Evolutionary conservation across 2,888 invertebrate genomes (phyloP), one percentile per base, ranked within the genome.

Genomic region (Nymphalis polychloros): DNA sequence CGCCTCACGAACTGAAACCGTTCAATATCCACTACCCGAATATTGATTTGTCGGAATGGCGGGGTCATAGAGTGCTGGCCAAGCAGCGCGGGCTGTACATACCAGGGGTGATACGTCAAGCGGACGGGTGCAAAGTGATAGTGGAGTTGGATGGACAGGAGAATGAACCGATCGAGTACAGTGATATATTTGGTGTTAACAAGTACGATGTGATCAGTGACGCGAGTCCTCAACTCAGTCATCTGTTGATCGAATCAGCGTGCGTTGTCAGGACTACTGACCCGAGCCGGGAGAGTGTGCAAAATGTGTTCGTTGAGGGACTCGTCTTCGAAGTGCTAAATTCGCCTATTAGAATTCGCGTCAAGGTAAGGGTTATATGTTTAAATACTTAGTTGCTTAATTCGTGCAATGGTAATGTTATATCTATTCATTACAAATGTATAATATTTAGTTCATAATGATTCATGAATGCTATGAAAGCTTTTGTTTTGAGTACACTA

Each of bases 21-120:
- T 89, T 57, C 57, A 57, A 83, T 75, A 77, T 87, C 41, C 83
- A 82, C 74, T 95, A 94, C 81, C 94, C 94, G 17, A 92, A 93
- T 78, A 94, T 98, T 75, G 97, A 98, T 92, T 94, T 98, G 77
- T 96, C 95, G 80, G 98, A 98, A 89, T 99, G 98, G 98, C 95
- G 96, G 77, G 97, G 97, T 82, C 98, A 98, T 85, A 94, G 98
- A 78, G 97, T 98, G 70, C 93, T 99, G 78, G 98, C 98, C 53
- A 97, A 97, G 84, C 95, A 96, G 81, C 95, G 96, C 74, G 95
- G 95, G 71, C 94, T 95, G 78, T 97, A 97, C 89, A 95, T 97
- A 77, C 97, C 98, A 10, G 98, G 98, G 64, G 96, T 97, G 68
- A 98, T 98, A 77, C 95, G 96, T 53, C 94, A 95, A 80, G 96